A percentile compares a stretch with the other conserved stretches of the same genome.
Conservation (phyloP, 2,113 vertebrate species). For the Pelvicachromis taeniatus region DNA sequence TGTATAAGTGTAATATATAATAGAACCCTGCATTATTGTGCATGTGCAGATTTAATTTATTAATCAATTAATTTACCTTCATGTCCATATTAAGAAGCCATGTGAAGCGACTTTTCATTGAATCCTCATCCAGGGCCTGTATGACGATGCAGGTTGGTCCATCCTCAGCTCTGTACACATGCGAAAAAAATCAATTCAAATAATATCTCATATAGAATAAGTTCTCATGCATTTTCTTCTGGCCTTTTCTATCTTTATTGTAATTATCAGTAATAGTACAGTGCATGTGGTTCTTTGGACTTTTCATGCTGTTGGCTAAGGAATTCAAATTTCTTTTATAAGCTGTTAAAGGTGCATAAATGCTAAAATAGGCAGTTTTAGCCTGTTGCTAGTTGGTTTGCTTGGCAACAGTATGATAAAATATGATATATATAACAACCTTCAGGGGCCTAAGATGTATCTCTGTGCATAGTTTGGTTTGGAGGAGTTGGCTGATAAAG, state of each 20-base stretch:
- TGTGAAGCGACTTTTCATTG: conserved; percentile 61
- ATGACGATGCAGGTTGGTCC: conserved; percentile 80
- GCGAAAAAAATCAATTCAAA: neutral
- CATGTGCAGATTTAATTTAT: neutral
- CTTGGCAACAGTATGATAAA: neutral
- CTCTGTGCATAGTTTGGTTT: neutral
- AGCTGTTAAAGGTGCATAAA: neutral
- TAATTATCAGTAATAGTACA: neutral
- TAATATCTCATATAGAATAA: neutral
- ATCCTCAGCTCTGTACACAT: conserved; percentile 71
- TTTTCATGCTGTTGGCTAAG: neutral
- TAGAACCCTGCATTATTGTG: neutral
- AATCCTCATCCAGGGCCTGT: conserved; percentile 33
- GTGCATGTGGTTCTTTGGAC: neutral
- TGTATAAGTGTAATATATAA: neutral
- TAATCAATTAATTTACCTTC: conserved; percentile 60
- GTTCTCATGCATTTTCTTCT: neutral
- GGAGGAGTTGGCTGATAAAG: neutral
- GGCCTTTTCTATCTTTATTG: neutral
- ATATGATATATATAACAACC: neutral
- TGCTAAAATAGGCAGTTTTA: neutral
- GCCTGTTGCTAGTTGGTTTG: neutral
- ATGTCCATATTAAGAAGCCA: conserved; percentile 82
- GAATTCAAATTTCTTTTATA: neutral
- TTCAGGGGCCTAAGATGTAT: neutral